These are phyloP conservation scores for Panorpa germanica DNA, from an alignment of 2,888 invertebrate species.

Conservation along the genomic window DNA sequence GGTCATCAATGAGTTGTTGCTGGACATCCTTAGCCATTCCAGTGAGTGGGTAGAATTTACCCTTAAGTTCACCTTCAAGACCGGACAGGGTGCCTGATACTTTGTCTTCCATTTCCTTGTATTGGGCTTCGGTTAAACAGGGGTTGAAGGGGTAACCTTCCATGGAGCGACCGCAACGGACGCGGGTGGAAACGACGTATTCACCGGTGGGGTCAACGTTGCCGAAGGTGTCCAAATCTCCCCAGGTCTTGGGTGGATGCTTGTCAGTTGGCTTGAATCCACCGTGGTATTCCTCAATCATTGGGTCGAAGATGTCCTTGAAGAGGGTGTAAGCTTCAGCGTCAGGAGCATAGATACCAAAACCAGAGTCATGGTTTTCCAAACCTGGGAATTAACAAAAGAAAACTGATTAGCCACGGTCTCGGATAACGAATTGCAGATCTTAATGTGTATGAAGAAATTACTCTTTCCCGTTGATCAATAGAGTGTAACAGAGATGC, in stretches of 20 bases:
- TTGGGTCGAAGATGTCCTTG: constrained; percentile 85
- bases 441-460: too few species aligned
- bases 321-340: constrained; percentile 89
- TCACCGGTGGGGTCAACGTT: constrained; percentile 85
- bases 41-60: constrained; percentile 85
- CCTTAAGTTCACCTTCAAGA: constrained; percentile 77
- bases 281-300: constrained; percentile 93
- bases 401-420: too few species aligned
- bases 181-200: constrained; percentile 87
- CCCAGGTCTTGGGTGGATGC: constrained; percentile 88
- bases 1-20: constrained; percentile 92
- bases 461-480: too few species aligned
- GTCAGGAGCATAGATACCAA: constrained; percentile 95
- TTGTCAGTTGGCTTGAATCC: constrained; percentile 90
- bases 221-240: constrained; percentile 74
- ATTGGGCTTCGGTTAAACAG: constrained; percentile 88
- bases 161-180: constrained; percentile 88
- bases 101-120: constrained; percentile 93
- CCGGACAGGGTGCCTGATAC: constrained; percentile 65
- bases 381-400: constrained; percentile 39
- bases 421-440: too few species aligned
- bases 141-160: constrained; percentile 97
- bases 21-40: constrained; percentile 94
- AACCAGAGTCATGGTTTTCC: constrained; percentile 91
- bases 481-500: too few species aligned